Evolutionary conservation across 2,113 vertebrate genomes (phyloP).

Genomic region (Isurus oxyrinchus): DNA sequence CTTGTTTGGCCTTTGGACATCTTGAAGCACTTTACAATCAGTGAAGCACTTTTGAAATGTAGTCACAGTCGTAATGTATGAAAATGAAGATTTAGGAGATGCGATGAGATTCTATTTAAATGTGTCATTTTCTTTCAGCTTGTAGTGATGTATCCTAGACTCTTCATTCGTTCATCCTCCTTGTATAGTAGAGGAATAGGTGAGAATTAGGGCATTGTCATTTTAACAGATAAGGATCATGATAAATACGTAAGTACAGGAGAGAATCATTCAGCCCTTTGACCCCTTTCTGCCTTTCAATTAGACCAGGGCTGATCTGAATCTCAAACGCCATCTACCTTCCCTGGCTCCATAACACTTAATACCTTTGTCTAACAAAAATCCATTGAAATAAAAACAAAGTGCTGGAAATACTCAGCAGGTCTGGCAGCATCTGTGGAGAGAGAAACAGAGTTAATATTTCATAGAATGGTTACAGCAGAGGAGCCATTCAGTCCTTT

Average conservation of each 20-base stretch:
- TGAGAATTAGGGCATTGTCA: background rate
- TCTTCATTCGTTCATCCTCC: background rate
- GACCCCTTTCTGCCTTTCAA: background rate
- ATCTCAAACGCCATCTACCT: background rate
- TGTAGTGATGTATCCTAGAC: background rate
- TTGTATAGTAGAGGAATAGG: background rate
- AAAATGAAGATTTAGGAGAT: no score
- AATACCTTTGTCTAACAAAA: background rate
- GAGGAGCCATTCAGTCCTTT: no score
- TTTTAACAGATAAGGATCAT: background rate
- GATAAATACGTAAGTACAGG: background rate
- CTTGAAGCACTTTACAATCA: no score
- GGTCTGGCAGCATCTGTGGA: no score
- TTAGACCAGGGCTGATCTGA: background rate
- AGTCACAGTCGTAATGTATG: no score
- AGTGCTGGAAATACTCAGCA: no score
- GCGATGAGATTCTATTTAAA: background rate
- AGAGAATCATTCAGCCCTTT: background rate
- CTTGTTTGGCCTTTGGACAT: no score
- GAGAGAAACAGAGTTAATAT: no score
- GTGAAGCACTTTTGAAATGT: no score
- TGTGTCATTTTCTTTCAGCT: background rate
- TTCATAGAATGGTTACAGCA: no score
- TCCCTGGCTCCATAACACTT: background rate
- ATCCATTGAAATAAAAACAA: no score